Evolutionary conservation across 1,140 invertebrate species (phyloP).

Genomic region (Dendrolimus kikuchii): DNA sequence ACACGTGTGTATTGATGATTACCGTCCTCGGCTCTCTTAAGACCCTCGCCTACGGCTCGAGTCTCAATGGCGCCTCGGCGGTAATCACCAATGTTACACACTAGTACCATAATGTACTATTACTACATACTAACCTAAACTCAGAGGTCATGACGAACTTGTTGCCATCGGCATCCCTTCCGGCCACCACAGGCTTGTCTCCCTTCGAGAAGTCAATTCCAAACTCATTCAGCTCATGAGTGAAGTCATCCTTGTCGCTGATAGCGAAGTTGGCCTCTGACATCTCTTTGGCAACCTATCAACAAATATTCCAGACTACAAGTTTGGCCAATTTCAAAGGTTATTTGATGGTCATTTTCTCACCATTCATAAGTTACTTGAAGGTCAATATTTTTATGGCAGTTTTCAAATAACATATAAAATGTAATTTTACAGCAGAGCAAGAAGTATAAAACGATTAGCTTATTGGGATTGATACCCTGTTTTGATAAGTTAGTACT

Average conservation of each 20-base stretch:
- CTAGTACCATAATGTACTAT: too few species aligned
- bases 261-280: slow-evolving; percentile 90
- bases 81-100: too few species aligned
- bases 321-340: neutral
- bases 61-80: too few species aligned
- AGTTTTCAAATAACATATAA: too few species aligned
- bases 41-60: too few species aligned
- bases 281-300: slow-evolving; percentile 88
- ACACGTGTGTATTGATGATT: too few species aligned
- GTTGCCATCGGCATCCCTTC: slow-evolving; percentile 84
- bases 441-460: too few species aligned
- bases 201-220: slow-evolving; percentile 90
- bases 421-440: too few species aligned
- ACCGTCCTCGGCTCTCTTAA: too few species aligned
- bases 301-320: neutral
- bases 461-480: too few species aligned
- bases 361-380: too few species aligned
- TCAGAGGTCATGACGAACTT: slow-evolving; percentile 94
- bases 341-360: neutral
- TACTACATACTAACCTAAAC: slow-evolving; percentile 79
- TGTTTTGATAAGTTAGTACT: neutral
- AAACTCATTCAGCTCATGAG: slow-evolving; percentile 94
- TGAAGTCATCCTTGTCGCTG: slow-evolving; percentile 93
- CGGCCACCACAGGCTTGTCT: slow-evolving; percentile 93
- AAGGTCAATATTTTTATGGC: too few species aligned